Conservation (phyloP, 2,888 invertebrate genomes). For the Deilephila porcellus region DNA sequence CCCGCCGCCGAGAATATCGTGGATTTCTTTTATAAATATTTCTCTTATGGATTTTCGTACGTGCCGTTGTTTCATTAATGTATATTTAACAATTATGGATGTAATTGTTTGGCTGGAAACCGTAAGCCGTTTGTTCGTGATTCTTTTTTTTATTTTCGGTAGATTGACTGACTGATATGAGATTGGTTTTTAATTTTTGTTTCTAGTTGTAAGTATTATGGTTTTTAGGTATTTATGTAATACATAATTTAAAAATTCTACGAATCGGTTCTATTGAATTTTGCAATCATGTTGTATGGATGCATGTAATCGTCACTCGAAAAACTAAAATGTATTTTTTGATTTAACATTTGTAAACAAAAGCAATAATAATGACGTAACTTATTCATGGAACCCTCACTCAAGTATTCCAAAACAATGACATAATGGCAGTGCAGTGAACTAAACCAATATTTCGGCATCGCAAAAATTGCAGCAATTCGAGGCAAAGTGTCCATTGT, state of each 20-base stretch:
- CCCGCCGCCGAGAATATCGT: not conserved
- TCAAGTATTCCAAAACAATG: not conserved
- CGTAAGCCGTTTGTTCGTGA: not conserved
- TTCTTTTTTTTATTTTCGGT: too few relatives aligned
- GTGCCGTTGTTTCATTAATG: not conserved
- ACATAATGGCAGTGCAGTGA: not conserved
- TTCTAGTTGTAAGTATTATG: too few relatives aligned
- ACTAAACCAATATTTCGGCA: constrained; percentile 7
- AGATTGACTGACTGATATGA: too few relatives aligned
- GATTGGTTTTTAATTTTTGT: too few relatives aligned
- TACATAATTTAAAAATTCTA: too few relatives aligned
- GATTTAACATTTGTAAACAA: not conserved
- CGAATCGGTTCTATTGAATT: too few relatives aligned
- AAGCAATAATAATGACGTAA: not conserved
- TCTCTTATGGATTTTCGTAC: not conserved
- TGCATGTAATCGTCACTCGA: too few relatives aligned
- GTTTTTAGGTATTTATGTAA: too few relatives aligned
- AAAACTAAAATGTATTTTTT: too few relatives aligned
- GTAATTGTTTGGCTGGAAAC: not conserved
- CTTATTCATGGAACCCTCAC: not conserved
- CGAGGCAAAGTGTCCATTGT: constrained; percentile 58
- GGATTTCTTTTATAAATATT: constrained; percentile 9
- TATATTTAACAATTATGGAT: not conserved
- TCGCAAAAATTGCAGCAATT: constrained; percentile 48
- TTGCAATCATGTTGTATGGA: too few relatives aligned